Evolutionary conservation across 2,888 invertebrate genomes (phyloP).

Genomic region (Pyrochroa serraticornis): DNA sequence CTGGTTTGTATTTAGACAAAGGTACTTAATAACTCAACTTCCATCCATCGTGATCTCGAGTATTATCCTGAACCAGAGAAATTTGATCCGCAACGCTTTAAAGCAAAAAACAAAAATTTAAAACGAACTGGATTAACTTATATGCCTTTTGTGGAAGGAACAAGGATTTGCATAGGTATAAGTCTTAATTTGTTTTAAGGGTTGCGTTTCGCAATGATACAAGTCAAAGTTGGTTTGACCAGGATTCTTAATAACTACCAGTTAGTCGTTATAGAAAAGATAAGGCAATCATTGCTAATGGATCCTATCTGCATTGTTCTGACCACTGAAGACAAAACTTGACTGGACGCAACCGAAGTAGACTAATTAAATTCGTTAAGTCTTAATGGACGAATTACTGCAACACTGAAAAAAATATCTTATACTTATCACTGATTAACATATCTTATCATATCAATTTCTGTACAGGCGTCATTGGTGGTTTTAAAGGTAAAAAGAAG

Average conservation of each 20-base stretch:
- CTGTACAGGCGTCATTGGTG: too few relatives aligned
- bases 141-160: conserved; percentile 53
- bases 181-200: conserved; percentile 10
- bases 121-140: conserved; percentile 21
- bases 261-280: conserved; percentile 29
- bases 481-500: too few relatives aligned
- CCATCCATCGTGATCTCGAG: conserved; percentile 34
- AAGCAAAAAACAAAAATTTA: conserved; percentile 24
- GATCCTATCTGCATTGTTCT: conserved; percentile 22
- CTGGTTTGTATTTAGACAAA: conserved; percentile 17
- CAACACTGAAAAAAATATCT: too few relatives aligned
- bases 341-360: conserved; percentile 6
- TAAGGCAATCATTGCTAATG: conserved; percentile 26
- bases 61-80: conserved; percentile 36
- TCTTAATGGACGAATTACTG: too few relatives aligned
- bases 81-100: conserved; percentile 38
- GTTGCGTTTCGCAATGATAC: conserved; percentile 25
- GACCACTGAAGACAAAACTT: conserved; percentile 27
- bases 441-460: too few relatives aligned
- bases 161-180: conserved; percentile 52
- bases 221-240: conserved; percentile 28
- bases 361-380: too few relatives aligned
- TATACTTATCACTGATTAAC: too few relatives aligned
- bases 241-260: conserved; percentile 26
- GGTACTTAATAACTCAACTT: conserved; percentile 13